phyloP scores from a whole-genome alignment of 23 tunicate genomes.

The Trididemnum clinides region DNA sequence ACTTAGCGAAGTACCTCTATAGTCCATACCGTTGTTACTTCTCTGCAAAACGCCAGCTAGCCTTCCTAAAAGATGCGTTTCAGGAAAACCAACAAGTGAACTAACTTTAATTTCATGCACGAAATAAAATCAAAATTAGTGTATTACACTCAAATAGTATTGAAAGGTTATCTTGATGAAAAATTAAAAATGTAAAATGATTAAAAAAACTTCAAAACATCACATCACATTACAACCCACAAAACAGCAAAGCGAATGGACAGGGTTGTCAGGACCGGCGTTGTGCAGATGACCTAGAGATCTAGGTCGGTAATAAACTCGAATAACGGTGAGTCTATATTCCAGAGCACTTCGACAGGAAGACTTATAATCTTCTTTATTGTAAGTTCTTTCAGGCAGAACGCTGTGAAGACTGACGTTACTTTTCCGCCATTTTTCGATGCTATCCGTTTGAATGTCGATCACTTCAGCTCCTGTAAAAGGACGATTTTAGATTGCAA shows the following conservation, averaged over 20 bases:
- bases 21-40: too few relatives aligned
- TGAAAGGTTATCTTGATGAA: too few relatives aligned
- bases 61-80: too few relatives aligned
- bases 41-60: too few relatives aligned
- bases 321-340: conserved; percentile 49
- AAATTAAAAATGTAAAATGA: too few relatives aligned
- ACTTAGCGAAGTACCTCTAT: too few relatives aligned
- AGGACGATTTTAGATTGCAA: too few relatives aligned
- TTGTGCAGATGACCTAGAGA: conserved; percentile 10
- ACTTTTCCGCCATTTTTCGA: conserved; percentile 70
- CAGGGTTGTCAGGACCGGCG: conserved; percentile 14
- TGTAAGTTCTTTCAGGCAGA: conserved; percentile 57
- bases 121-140: too few relatives aligned
- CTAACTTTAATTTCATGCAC: too few relatives aligned
- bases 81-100: too few relatives aligned
- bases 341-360: conserved; percentile 48
- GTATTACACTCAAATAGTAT: too few relatives aligned
- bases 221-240: conserved; percentile 72
- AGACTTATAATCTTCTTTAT: conserved; percentile 64
- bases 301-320: conserved; percentile 53
- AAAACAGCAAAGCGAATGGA: conserved; percentile 69
- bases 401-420: neutral
- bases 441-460: conserved; percentile 61
- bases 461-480: conserved; percentile 68
- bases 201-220: neutral